Evolutionary conservation across 1,140 invertebrate species (phyloP), one percentile per base, ranked within the genome.

Genomic region (Rhopalosiphum padi): DNA sequence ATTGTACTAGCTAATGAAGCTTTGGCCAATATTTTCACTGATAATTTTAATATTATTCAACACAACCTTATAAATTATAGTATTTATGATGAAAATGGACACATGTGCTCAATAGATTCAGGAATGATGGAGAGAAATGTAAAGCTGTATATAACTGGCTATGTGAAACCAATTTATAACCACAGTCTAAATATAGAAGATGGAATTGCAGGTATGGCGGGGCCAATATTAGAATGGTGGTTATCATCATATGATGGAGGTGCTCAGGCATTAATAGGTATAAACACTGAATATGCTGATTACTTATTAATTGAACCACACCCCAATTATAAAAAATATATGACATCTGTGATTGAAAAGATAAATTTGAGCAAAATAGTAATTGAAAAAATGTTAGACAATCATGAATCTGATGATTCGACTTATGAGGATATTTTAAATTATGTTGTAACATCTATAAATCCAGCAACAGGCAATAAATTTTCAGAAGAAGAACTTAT

Each of bases 171-270:
- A 25, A 97, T 98, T 94, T 98, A 97, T 95, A 97, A 97, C 94
- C 97, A 98, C 87, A 96, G 97, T 94, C 94, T 96, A 35, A 96
- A 96, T 46, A 89, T 97, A 96, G 95, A 96, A 98, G 93, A 98
- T 98, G 95, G 98, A 46, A 96, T 97, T 94, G 96, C 98, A 90
- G 98, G 98, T 95, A 97, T 98, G 95, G 97, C 96, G 94, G 98
- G 98, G 15, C 98, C 98, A 21, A 98, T 98, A 94, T 97, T 97
- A 95, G 97, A 97, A 95, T 98, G 98, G 98, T 98, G 96, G 96
- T 96, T 97, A 41, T 96, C 97, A 94, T 98, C 97, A 46, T 97
- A 97, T 95, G 98, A 98, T 96, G 97, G 97, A 48, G 97, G 98
- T 94, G 96, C 97, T 94, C 96, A 96, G 94, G 97, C 97, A 90